Evolutionary conservation across 2,888 invertebrate species (phyloP), one percentile per base, ranked within the genome.

Genomic region (Chrysopilus asiliformis): DNA sequence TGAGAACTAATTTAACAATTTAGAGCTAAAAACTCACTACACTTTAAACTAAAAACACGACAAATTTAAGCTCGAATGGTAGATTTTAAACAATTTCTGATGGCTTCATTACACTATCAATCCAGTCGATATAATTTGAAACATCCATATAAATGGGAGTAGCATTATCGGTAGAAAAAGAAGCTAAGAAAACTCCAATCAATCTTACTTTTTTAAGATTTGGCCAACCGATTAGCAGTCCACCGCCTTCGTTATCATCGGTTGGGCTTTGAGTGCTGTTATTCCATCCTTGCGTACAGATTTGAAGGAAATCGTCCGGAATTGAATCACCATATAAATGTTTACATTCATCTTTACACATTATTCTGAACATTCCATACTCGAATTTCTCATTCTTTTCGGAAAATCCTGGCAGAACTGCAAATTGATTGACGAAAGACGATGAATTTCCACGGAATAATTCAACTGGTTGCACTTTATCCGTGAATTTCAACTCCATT

Each of bases 191-290:
- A 10, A 39, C 26, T 4, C 25, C 39, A 14, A 39, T 26, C 14
- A 39, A 16, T 13, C 25, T 12, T 14, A 35, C 32, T 14, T 34
- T 20, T 5, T 25, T 17, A n/a, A n/a, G n/a, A n/a, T n/a, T n/a
- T 12, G 39, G 39, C 39, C 39, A 39, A 25, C 31, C 32, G 25
- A 26, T 12, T 12, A 35, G 10, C n/a, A 39, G 17, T 17, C 34
- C 34, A 5, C 39, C 39, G 10, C 39, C 39, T 32, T 39, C 39
- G 15, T 39, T 39, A 10, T 35, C 39, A 9, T 39, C 39, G 15
- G 34, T 35, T 4, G 39, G 35, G 3, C 31, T 22, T 8, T 39
- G 34, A 19, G 17, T 31, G 13, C 27, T 39, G 18, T 32, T 35
- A 24, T 25, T 16, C 34, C 34, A 39, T 16, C 34, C 39, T 20